A percentile compares a stretch with the other conserved stretches of the same genome.
Conservation (phyloP, 2,888 invertebrate genomes). For the Chironomus tentans region DNA sequence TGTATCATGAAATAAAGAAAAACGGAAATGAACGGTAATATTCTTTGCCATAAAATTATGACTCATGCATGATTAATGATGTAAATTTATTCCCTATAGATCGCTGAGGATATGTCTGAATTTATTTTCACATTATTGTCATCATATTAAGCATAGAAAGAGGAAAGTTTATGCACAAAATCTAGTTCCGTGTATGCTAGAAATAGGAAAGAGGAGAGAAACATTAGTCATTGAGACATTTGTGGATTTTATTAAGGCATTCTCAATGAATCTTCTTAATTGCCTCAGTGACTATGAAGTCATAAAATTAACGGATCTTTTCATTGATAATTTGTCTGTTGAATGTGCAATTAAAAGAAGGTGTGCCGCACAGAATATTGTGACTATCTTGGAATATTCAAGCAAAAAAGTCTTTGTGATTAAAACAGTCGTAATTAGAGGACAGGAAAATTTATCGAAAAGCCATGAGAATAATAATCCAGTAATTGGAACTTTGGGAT, state of each 20-base stretch:
- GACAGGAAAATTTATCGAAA: conserved; percentile 39
- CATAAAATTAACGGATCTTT: conserved; percentile 39
- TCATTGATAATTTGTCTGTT: conserved; percentile 41
- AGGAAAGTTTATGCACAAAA: conserved; percentile 69
- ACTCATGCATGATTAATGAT: neutral
- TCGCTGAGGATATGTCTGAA: conserved; percentile 66
- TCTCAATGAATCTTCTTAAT: conserved; percentile 38
- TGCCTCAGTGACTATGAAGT: conserved; percentile 41
- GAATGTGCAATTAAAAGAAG: conserved; percentile 68
- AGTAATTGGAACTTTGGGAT: conserved; percentile 57
- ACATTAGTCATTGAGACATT: conserved; percentile 39
- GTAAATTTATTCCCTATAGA: conserved; percentile 40
- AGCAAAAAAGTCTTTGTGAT: conserved; percentile 55
- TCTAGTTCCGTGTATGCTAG: conserved; percentile 62
- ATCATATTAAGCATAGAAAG: conserved; percentile 66
- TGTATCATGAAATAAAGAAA: conserved; percentile 73
- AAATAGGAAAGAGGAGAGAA: conserved; percentile 60
- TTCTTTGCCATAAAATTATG: neutral
- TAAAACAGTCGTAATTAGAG: conserved; percentile 38
- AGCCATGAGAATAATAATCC: conserved; percentile 41
- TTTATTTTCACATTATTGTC: conserved; percentile 65
- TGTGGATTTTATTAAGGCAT: conserved; percentile 38
- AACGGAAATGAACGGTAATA: conserved; percentile 50
- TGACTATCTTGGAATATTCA: conserved; percentile 68
- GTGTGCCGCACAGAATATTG: conserved; percentile 70